Base-by-base conservation (phyloP, 2,797 vertebrate species). In the Rhinoraja longicauda region DNA sequence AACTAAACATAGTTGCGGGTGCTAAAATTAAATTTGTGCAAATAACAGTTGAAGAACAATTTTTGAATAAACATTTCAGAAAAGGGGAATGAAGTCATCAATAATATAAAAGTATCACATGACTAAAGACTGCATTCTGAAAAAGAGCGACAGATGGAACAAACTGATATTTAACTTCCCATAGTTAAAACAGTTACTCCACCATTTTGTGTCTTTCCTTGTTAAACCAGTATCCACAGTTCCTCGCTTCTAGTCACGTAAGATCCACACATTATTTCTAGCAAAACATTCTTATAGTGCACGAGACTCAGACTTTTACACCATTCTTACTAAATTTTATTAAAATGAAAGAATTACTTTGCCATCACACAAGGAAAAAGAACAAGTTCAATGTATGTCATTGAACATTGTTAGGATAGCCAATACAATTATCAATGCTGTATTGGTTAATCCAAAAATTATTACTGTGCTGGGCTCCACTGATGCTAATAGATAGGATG, bases 41-140 rank as follows among this genome's bases (percentile, higher is more conserved):
- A 67, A 36, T 64, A 64, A 88, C 17, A 86, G 29, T 86, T 32
- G 29, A n/a, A 88, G 59, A 21, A 88, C 62, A 88, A 88, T 36
- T 67, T 86, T 36, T 88, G 7, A n/a, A 88, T 88, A 88, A 88
- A 88, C 17, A 88, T 88, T 88, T 88, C 84, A 36, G 84, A 88
- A 67, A 64, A 88, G 9, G 62, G n/a, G 84, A 88, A 88, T 88
- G 5, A 36, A 67, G n/a, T 88, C 59, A 67, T 88, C n/a, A 32
- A 88, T 36, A 67, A 67, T 19, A 88, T 26, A 67, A 67, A 86
- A 62, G 62, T 62, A 86, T 84, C 81, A 84, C n/a, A 82, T 57
- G 53, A 59, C 81, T 62, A 13, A 84, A 88, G 62, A 88, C 26
- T 36, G 10, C n/a, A 67, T 36, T 21, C n/a, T 57, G 5, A 88